Evolutionary conservation across 2,797 vertebrate species (phyloP).

Genomic region (Eulemur rubriventer): DNA sequence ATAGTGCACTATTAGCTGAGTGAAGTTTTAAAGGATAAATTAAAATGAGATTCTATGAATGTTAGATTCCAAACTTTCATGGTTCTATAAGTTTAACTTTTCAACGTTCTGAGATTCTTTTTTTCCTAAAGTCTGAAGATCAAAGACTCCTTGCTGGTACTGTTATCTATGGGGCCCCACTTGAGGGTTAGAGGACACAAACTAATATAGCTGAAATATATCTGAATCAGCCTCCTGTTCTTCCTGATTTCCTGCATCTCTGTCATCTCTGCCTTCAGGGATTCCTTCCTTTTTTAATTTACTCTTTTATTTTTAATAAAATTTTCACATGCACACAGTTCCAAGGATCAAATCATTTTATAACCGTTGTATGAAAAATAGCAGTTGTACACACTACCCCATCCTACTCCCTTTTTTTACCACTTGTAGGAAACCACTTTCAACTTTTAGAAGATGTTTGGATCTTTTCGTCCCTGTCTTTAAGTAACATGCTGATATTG

Average conservation of each 20-base stretch:
- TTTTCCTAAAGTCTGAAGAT: not conserved
- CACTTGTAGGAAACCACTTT: not conserved
- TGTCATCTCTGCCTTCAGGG: not conserved
- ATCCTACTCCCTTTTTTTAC: not conserved
- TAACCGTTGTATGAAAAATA: not conserved
- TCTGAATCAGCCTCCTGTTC: not conserved
- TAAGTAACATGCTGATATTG: not conserved
- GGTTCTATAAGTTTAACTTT: not conserved
- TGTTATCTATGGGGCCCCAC: not conserved
- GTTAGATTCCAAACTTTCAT: not conserved
- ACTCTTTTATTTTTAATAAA: constrained; percentile 15
- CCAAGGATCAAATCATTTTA: not conserved
- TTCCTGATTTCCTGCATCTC: not conserved
- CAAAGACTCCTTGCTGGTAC: not conserved
- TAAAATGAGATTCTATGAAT: not conserved
- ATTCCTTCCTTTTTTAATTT: not conserved
- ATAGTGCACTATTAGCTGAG: not conserved
- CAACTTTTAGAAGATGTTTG: not conserved
- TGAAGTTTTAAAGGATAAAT: not conserved
- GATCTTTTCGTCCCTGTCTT: not conserved
- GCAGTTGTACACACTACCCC: not conserved
- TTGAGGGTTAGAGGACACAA: not conserved
- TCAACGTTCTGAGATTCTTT: not conserved
- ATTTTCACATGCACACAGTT: not conserved
- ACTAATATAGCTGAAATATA: not conserved